These are phyloP conservation scores for Cremastinae sp. DNA, from an alignment of 2,888 invertebrate genomes.

Conservation along the genomic window DNA sequence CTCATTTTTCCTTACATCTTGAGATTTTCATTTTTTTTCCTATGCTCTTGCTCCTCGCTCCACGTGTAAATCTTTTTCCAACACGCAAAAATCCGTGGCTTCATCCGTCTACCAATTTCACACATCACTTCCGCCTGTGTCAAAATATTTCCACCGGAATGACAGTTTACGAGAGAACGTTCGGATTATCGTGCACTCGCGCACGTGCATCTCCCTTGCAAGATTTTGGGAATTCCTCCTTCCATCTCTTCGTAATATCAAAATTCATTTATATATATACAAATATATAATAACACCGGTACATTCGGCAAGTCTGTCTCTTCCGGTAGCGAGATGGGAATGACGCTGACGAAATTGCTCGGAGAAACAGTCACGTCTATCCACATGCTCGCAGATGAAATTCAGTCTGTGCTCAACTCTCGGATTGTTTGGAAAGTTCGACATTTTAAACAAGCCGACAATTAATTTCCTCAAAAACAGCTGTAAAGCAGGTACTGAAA, in stretches of 20 bases:
- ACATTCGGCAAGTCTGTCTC: too few species aligned
- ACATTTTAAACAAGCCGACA: background rate
- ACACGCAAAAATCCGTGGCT: constrained; percentile 24
- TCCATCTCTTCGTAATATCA: background rate
- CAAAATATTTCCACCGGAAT: constrained; percentile 39
- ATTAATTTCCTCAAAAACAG: too few species aligned
- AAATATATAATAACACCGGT: constrained; percentile 5
- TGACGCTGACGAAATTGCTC: constrained; percentile 52
- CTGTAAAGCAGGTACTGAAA: too few species aligned
- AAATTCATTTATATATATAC: background rate
- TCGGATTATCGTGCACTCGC: constrained; percentile 40
- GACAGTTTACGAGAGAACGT: constrained; percentile 31
- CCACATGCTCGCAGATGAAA: constrained; percentile 6
- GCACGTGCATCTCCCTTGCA: constrained; percentile 14
- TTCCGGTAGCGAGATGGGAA: constrained; percentile 33
- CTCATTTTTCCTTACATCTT: too few species aligned
- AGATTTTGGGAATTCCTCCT: constrained; percentile 5
- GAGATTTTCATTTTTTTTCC: background rate
- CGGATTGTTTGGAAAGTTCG: background rate
- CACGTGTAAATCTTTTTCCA: constrained; percentile 14
- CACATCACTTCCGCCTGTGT: constrained; percentile 34
- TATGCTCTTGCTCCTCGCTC: constrained; percentile 1
- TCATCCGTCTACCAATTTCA: constrained; percentile 19
- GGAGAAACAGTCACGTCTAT: constrained; percentile 23
- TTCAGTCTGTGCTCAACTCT: background rate